These are phyloP conservation scores for Alces alces DNA, from an alignment of 2,113 vertebrate genomes.

Conservation along the genomic window DNA sequence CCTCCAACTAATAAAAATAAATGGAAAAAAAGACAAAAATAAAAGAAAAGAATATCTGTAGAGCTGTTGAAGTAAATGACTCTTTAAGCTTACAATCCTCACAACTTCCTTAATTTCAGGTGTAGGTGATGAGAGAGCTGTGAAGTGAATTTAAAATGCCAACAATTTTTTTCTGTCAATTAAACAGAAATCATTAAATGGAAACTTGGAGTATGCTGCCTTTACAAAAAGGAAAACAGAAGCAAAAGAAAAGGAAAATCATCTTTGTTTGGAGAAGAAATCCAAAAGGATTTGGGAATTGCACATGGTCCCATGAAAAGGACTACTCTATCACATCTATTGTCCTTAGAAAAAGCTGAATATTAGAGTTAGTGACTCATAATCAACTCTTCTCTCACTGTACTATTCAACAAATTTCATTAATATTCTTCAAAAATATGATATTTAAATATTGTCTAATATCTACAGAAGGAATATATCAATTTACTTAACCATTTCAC, in stretches of 20 bases:
- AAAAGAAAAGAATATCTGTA: not conserved
- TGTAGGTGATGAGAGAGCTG: not conserved
- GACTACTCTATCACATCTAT: not conserved
- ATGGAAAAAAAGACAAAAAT: no score
- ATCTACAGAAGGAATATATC: not conserved
- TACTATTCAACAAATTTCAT: not conserved
- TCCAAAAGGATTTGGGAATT: not conserved
- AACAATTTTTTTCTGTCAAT: not conserved
- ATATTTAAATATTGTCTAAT: constrained; percentile 1
- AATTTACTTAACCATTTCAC: not conserved
- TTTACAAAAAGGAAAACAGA: not conserved
- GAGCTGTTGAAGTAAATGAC: not conserved
- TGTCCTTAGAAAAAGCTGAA: not conserved
- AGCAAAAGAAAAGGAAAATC: not conserved
- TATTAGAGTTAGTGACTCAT: not conserved
- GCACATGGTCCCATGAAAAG: not conserved
- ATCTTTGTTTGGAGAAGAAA: not conserved
- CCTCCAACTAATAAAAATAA: no score
- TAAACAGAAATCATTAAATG: not conserved
- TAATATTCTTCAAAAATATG: not conserved
- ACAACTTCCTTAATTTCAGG: not conserved
- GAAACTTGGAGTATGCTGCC: not conserved
- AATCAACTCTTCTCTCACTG: not conserved
- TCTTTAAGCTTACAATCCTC: not conserved
- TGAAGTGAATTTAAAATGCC: not conserved